A percentile compares a stretch with the other conserved stretches of the same genome.
Conservation (phyloP, 2,113 vertebrate genomes). For the Tylochromis polylepis region DNA sequence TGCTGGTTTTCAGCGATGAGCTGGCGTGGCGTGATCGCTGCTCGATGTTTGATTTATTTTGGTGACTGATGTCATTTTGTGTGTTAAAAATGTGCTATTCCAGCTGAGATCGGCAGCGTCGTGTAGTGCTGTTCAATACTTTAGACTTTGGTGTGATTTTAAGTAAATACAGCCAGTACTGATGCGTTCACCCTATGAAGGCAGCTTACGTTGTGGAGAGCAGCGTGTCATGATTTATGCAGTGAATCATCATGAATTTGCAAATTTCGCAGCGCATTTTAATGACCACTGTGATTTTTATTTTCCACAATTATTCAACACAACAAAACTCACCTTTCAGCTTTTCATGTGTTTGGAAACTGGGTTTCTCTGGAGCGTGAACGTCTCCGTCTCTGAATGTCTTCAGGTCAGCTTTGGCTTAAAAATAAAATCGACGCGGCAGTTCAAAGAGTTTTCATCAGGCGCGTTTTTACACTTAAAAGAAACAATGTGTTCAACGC, state of each 20-base stretch:
- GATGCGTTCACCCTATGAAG: too few relatives aligned
- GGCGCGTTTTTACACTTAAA: neutral
- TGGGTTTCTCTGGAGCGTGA: too few relatives aligned
- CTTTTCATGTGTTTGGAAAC: too few relatives aligned
- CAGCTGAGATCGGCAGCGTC: neutral
- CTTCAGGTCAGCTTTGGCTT: neutral
- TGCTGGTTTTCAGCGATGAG: neutral
- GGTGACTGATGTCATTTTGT: neutral
- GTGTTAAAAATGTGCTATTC: neutral
- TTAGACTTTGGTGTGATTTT: neutral
- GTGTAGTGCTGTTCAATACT: neutral
- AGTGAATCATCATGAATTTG: too few relatives aligned
- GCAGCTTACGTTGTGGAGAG: too few relatives aligned
- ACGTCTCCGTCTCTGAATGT: too few relatives aligned
- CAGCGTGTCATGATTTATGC: too few relatives aligned
- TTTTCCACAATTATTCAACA: too few relatives aligned
- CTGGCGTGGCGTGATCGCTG: neutral
- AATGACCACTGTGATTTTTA: too few relatives aligned
- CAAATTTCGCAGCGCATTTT: too few relatives aligned
- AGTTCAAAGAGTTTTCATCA: neutral
- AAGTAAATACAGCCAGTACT: too few relatives aligned
- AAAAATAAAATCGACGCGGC: accelerated
- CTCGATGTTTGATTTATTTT: neutral
- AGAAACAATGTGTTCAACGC: neutral
- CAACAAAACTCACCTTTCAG: too few relatives aligned